Evolutionary conservation across 2,113 vertebrate species (phyloP).

Genomic region (Tor tambroides): DNA sequence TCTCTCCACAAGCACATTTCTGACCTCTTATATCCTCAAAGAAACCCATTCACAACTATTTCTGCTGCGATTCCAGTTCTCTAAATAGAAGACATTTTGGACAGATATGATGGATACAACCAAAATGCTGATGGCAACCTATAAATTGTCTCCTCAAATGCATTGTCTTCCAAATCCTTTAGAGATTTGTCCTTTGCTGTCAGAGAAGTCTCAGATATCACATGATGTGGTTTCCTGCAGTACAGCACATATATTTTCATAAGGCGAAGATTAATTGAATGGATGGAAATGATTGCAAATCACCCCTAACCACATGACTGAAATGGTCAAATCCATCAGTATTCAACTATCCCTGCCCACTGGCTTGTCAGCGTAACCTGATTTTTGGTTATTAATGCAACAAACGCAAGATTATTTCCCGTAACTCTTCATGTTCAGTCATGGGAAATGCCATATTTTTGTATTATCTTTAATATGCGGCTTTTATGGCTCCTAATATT

Average conservation of each 20-base stretch:
- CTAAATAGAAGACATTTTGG: background rate
- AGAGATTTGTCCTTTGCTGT: background rate
- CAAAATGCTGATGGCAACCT: conserved; percentile 1
- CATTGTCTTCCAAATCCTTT: background rate
- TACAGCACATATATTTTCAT: background rate
- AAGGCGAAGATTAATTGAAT: background rate
- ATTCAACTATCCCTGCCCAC: background rate
- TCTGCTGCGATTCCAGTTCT: background rate
- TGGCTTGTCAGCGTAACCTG: background rate
- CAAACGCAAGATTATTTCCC: conserved; percentile 7
- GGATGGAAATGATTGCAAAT: background rate
- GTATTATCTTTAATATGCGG: background rate
- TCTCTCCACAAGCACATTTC: conserved; percentile 1
- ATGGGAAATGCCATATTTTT: background rate
- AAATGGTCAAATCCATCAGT: conserved; percentile 25
- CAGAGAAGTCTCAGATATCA: conserved; percentile 1
- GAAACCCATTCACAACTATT: conserved; percentile 27
- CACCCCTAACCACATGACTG: conserved; percentile 19
- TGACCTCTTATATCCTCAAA: conserved; percentile 25
- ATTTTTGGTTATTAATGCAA: conserved; percentile 16
- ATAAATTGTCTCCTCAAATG: background rate
- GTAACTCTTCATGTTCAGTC: background rate
- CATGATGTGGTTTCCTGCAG: background rate
- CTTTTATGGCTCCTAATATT: background rate
- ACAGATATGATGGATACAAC: background rate